A percentile compares a stretch with the other conserved stretches of the same genome.
Conservation (phyloP, 1,140 invertebrate genomes). For the Euwallacea fornicatus region DNA sequence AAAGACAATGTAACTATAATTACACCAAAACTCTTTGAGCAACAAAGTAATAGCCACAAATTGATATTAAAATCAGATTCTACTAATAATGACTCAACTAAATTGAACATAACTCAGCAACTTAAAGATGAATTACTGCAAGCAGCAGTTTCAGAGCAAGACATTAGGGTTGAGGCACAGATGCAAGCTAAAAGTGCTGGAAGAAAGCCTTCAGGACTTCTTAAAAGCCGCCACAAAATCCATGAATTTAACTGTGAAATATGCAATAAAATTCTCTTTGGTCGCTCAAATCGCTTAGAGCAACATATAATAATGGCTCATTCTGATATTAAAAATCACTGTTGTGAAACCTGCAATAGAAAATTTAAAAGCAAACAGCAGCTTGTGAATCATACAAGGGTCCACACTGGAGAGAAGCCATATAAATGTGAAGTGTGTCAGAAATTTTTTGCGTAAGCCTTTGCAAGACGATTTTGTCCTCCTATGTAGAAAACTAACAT, state of each 20-base stretch:
- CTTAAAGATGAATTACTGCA: no score
- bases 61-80: background rate
- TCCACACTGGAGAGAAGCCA: slow-evolving; percentile 28
- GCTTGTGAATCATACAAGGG: slow-evolving; percentile 16
- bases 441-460: slow-evolving; percentile 18
- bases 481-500: background rate
- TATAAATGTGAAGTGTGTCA: slow-evolving; percentile 20
- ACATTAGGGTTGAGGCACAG: no score
- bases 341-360: slow-evolving; percentile 18
- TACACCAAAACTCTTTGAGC: background rate
- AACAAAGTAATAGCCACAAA: background rate
- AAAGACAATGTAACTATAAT: no score
- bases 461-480: background rate
- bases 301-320: slow-evolving; percentile 27
- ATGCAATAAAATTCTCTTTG: slow-evolving; percentile 25
- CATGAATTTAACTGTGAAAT: slow-evolving; percentile 29
- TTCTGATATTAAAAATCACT: slow-evolving; percentile 22
- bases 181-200: background rate
- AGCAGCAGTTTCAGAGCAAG: no score
- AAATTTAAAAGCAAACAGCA: slow-evolving; percentile 29
- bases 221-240: slow-evolving; percentile 3
- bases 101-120: no score
- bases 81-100: no score
- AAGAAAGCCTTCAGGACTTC: slow-evolving; percentile 9
- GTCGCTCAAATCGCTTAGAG: slow-evolving; percentile 22